A percentile compares a stretch with the other conserved stretches of the same genome.
Evolutionary conservation across 2,888 invertebrate species (phyloP).

Genomic region (Platycheirus albimanus): DNA sequence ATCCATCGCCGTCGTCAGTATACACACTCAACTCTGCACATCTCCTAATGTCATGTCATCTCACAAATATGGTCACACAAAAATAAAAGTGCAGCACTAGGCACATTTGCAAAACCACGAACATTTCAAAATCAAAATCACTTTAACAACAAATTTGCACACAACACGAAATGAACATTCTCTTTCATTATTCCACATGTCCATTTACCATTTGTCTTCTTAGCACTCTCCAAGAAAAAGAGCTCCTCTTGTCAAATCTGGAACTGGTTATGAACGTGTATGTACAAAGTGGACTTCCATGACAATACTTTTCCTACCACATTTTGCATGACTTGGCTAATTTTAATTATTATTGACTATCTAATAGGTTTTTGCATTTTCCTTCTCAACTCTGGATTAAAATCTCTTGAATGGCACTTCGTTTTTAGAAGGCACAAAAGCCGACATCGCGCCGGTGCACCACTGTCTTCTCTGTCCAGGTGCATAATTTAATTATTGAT

Average conservation of each 20-base stretch:
- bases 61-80: neutral
- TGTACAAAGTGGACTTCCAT: neutral
- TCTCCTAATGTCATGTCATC: slow-evolving; percentile 3
- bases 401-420: neutral
- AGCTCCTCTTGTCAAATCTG: neutral
- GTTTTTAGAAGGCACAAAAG: neutral
- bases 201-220: neutral
- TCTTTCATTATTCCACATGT: slow-evolving; percentile 5
- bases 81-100: neutral
- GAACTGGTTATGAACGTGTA: slow-evolving; percentile 9
- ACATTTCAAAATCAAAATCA: slow-evolving; percentile 8
- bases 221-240: neutral
- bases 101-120: neutral
- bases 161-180: slow-evolving; percentile 4
- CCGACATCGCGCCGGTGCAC: neutral
- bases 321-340: slow-evolving; percentile 1
- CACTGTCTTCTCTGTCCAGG: neutral
- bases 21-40: too few species aligned
- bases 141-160: slow-evolving; percentile 7
- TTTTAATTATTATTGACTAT: slow-evolving; percentile 12
- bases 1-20: neutral
- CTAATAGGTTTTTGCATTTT: neutral
- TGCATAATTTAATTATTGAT: slow-evolving; percentile 47
- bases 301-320: slow-evolving; percentile 9
- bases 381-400: neutral